A percentile compares a stretch with the other conserved stretches of the same genome.
phyloP scores from a whole-genome alignment of 2,797 vertebrate species.

The Lateolabrax maculatus region DNA sequence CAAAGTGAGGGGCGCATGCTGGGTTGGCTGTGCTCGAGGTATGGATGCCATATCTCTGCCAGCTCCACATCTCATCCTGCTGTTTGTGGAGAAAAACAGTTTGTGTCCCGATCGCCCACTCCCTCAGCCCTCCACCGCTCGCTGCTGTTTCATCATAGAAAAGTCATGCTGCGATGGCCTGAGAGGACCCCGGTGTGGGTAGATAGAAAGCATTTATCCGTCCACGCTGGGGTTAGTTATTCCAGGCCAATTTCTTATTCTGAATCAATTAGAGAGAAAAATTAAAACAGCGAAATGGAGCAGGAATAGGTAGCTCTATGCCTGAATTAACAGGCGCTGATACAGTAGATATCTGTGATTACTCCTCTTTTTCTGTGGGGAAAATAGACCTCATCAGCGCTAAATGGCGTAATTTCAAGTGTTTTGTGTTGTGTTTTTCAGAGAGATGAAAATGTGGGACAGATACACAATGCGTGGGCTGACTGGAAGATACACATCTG shows the following conservation, averaged over 20 bases:
- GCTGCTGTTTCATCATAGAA: slow-evolving; percentile 75
- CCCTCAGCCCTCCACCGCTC: slow-evolving; percentile 62
- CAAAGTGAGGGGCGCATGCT: slow-evolving; percentile 54
- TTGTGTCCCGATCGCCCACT: slow-evolving; percentile 79
- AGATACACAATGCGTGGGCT: slow-evolving; percentile 23
- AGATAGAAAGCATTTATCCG: slow-evolving; percentile 62
- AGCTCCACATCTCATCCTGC: slow-evolving; percentile 76
- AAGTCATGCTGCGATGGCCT: slow-evolving; percentile 74
- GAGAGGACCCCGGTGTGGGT: slow-evolving; percentile 67
- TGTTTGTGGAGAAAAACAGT: slow-evolving; percentile 74
- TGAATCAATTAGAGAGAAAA: slow-evolving; percentile 31
- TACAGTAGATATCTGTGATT: slow-evolving; percentile 10
- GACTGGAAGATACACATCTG: slow-evolving; percentile 38
- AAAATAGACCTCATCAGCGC: not conserved
- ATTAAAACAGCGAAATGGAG: slow-evolving; percentile 2
- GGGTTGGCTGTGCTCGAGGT: slow-evolving; percentile 68
- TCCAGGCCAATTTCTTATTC: slow-evolving; percentile 45
- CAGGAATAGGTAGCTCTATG: slow-evolving; percentile 1
- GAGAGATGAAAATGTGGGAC: slow-evolving; percentile 33
- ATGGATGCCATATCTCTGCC: slow-evolving; percentile 72
- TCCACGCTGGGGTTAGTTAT: slow-evolving; percentile 60
- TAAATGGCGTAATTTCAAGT: slow-evolving; percentile 37
- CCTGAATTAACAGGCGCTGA: slow-evolving; percentile 50
- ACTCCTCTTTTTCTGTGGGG: not conserved
- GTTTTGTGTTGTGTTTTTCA: slow-evolving; percentile 30